A percentile compares a stretch with the other conserved stretches of the same genome.
Evolutionary conservation across 1,140 invertebrate genomes (phyloP).

Genomic region (Caligus rogercresseyi): DNA sequence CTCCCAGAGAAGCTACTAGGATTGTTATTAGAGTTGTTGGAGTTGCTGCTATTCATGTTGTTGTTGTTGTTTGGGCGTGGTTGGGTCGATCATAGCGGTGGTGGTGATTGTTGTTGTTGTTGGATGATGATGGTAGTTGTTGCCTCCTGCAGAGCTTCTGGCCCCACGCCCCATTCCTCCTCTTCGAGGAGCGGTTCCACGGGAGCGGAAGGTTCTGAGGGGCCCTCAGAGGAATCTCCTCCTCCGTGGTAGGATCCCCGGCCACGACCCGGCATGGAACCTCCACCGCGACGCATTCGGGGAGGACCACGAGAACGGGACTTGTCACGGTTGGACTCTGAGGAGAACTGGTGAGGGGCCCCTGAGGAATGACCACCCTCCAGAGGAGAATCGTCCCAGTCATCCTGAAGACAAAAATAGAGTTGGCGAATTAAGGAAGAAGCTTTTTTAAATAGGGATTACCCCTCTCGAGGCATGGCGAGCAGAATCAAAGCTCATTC

Average conservation of each 20-base stretch:
- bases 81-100: neutral
- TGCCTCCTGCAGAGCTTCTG: neutral
- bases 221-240: no score
- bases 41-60: no score
- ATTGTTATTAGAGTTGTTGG: no score
- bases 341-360: neutral
- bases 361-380: neutral
- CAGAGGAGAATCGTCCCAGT: neutral
- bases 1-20: neutral
- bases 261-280: neutral
- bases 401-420: no score
- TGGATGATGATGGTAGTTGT: neutral
- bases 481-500: no score
- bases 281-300: conserved; percentile 8
- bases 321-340: neutral
- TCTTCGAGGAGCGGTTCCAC: conserved; percentile 2
- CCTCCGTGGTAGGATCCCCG: neutral
- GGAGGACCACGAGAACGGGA: conserved; percentile 4
- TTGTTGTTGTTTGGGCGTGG: neutral
- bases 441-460: no score
- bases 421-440: no score
- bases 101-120: neutral
- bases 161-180: conserved; percentile 5
- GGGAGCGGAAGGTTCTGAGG: neutral
- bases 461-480: no score